Percentiles rank a stretch among this genome's conserved stretches.
These are phyloP conservation scores for Plagiodera versicolora DNA, from an alignment of 2,888 invertebrate genomes.

Conservation along the genomic window DNA sequence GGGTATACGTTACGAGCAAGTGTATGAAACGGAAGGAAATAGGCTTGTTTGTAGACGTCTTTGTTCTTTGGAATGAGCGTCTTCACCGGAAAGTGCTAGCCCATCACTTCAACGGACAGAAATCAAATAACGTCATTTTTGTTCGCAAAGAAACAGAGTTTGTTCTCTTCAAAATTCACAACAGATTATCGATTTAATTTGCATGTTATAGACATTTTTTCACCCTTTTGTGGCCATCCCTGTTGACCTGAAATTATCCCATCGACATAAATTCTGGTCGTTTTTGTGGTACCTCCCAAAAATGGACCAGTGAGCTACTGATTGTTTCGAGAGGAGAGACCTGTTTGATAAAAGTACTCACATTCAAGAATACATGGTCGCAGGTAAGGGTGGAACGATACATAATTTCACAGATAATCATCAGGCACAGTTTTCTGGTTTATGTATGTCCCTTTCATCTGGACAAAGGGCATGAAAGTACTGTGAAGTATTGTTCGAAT, in stretches of 20 bases:
- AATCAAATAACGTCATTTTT: too few species aligned
- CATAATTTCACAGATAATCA: neutral
- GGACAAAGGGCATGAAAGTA: neutral
- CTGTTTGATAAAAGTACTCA: conserved; percentile 27
- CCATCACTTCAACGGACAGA: neutral
- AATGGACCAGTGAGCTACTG: conserved; percentile 13
- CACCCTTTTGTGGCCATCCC: too few species aligned
- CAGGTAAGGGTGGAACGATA: conserved; percentile 11
- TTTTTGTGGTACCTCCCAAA: neutral
- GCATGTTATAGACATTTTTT: too few species aligned
- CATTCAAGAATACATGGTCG: conserved; percentile 17
- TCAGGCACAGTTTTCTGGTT: conserved; percentile 6
- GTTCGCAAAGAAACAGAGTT: too few species aligned
- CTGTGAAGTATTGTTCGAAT: neutral
- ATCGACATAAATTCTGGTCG: too few species aligned
- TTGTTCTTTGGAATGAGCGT: neutral
- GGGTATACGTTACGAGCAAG: neutral
- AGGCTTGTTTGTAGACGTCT: neutral
- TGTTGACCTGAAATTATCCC: too few species aligned
- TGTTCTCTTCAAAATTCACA: too few species aligned
- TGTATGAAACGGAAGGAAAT: neutral
- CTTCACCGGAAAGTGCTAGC: neutral
- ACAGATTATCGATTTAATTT: too few species aligned
- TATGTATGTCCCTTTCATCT: neutral
- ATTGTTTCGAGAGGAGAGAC: conserved; percentile 20